phyloP scores from a whole-genome alignment of 2,888 invertebrate species.

The Conchocele bisecta region DNA sequence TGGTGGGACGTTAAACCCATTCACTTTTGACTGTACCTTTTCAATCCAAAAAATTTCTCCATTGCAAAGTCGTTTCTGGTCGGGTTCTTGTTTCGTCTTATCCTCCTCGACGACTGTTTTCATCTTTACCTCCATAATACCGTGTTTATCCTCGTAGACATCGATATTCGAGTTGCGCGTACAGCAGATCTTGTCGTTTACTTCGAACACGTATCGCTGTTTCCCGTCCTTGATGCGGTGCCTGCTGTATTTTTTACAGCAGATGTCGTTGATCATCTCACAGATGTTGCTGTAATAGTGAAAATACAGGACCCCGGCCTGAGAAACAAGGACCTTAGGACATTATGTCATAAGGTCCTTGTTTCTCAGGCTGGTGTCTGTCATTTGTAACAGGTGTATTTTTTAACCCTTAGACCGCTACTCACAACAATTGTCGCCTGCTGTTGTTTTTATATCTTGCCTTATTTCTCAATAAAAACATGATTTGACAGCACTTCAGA shows the following conservation, averaged over 20 bases:
- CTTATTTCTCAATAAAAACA: too few species aligned
- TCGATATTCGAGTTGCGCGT: constrained; percentile 71
- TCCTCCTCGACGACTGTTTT: neutral
- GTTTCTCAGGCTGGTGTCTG: too few species aligned
- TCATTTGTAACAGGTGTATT: too few species aligned
- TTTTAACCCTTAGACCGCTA: too few species aligned
- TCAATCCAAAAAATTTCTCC: constrained; percentile 74
- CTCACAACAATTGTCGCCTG: too few species aligned
- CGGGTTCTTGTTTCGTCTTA: constrained; percentile 23
- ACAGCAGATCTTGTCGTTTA: constrained; percentile 77
- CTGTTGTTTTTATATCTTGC: too few species aligned
- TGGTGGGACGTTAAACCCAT: too few species aligned
- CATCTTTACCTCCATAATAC: constrained; percentile 17
- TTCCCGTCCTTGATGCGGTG: constrained; percentile 58
- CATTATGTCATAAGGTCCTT: too few species aligned
- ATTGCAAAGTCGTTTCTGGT: constrained; percentile 65
- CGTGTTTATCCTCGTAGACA: constrained; percentile 45
- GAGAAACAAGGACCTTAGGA: too few species aligned
- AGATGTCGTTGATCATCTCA: constrained; percentile 75
- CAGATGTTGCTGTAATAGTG: constrained; percentile 67
- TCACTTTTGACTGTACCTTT: constrained; percentile 63
- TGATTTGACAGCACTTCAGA: too few species aligned
- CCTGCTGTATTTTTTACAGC: constrained; percentile 71
- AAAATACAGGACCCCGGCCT: too few species aligned
- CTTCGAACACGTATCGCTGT: constrained; percentile 59